Base-by-base conservation (phyloP, 2,113 vertebrate species). In the Trochalopteron elliotii region DNA sequence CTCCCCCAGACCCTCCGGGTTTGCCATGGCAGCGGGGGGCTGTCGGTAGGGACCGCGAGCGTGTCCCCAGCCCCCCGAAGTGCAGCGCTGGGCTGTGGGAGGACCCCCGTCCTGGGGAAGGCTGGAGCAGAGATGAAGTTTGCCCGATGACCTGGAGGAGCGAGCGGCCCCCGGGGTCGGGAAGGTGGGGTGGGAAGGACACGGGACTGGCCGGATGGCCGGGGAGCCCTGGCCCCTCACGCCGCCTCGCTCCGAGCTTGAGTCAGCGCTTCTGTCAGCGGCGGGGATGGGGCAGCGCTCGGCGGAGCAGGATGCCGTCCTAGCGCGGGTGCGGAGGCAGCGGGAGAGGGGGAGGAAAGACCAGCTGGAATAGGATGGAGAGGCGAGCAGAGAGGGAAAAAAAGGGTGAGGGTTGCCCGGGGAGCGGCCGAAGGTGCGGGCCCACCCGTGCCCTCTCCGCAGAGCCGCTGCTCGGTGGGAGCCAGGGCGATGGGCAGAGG, bases 211-310 rank as follows among this genome's bases (percentile, higher is more conserved):
- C 12, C 7, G 12, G 18, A 16, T 11, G 25, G 15, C 23, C 15
- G 39, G 40, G 8, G 47, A 53, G 42, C 52, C 50, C 23, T 2
- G 31, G 39, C 27, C 17, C 40, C 40, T 15, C 22, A 47, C 44
- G 31, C 24, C 19, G 63, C 57, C 59, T n/a, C 24, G n/a, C 56
- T 80, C 60, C 40, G 55, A 21, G 91, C 78, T 98, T 98, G 98
- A 99, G 98, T 98, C 98, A 98, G 98, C 98, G 98, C 97, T 98
- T 98, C 98, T 98, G 98, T 97, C 97, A 97, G 98, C 98, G 97
- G 97, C 96, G 97, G 98, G 98, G 98, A 97, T 97, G 97, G 98
- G 98, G 98, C 98, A 97, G 97, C 94, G 98, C 98, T 98, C 97
- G 98, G 97, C 97, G 87, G 96, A 95, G 96, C 45, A 97, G 93